Base-by-base conservation (phyloP, 2,888 invertebrate species). In the Phaedon cochleariae region DNA sequence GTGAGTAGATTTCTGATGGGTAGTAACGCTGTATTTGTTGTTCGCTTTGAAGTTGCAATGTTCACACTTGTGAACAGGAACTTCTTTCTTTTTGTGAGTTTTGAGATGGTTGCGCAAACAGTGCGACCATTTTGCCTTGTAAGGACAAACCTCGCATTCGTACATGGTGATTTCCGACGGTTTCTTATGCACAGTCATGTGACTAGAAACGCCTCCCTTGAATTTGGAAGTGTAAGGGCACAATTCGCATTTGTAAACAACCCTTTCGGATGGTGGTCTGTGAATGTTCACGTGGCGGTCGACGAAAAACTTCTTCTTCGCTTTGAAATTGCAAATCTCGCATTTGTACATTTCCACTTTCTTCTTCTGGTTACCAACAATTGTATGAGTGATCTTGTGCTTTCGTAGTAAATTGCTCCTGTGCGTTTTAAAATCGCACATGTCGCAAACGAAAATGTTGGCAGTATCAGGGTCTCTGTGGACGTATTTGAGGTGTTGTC, bases 91-190 rank as follows among this genome's bases (percentile, higher is more conserved):
- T 17, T 48, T 31, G 31, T 59, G 46, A 5, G 29, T 46, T 48
- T 48, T 59, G 4, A 59, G 26, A 18, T 59, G 58, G 31, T 48
- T 48, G 26, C 58, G 20, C 15, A 59, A 29, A 12, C 46, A 59
- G 20, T 59, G 58, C 12, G 22, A 9, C 26, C 48, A 59, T 59
- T 59, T 59, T n/a, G 58, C 12, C 21, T 48, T 26, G 34, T 59
- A 59, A 6, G 46, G 7, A 18, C 58, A 59, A 15, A 59, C 22
- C 21, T 59, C 58, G 20, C 58, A 59, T 29, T 59, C 46, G 58
- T 22, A 59, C 4, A 48, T 29, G 17, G 18, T 15, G 10, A 17
- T 48, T 29, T 59, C 59, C 17, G 59, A 59, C 7, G 31, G 6
- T 15, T 26, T 59, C 12, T 49, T 59, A 31, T 59, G 59, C 0